Conservation (phyloP, 2,888 invertebrate genomes). For the Cactoblastis cactorum region DNA sequence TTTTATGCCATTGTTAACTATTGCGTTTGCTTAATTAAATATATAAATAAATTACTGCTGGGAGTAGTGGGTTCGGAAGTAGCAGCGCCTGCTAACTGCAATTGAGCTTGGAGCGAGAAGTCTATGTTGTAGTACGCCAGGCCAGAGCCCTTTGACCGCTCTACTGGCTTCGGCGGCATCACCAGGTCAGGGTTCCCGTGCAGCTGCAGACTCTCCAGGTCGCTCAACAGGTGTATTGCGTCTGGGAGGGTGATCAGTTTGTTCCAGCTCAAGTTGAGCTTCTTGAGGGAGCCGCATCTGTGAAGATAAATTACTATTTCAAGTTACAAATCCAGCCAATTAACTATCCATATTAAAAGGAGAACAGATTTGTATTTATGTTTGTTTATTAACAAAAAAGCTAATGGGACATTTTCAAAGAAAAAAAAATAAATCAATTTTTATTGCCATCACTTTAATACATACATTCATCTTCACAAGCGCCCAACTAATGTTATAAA, state of each 20-base stretch:
- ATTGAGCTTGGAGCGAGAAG: constrained; percentile 97
- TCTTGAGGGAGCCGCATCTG: constrained; percentile 95
- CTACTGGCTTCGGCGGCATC: constrained; percentile 95
- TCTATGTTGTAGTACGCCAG: constrained; percentile 98
- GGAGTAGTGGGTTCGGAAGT: constrained; percentile 86
- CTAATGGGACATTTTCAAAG: too few relatives aligned
- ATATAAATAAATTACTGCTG: constrained; percentile 78
- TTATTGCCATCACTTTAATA: too few relatives aligned
- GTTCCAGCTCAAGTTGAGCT: constrained; percentile 95
- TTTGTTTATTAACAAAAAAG: too few relatives aligned
- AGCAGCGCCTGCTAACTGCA: constrained; percentile 93
- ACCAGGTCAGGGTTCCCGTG: constrained; percentile 96
- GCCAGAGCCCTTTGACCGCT: constrained; percentile 87
- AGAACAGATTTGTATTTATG: too few relatives aligned
- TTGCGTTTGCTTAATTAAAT: too few relatives aligned
- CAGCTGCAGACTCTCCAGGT: constrained; percentile 92
- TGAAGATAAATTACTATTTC: constrained; percentile 5
- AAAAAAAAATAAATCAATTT: too few relatives aligned
- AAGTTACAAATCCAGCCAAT: too few relatives aligned
- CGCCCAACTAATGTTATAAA: too few relatives aligned
- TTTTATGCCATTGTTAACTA: too few relatives aligned
- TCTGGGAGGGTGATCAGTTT: constrained; percentile 97
- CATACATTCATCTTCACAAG: too few relatives aligned
- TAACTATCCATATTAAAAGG: too few relatives aligned
- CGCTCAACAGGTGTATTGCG: constrained; percentile 95